Conservation (phyloP, 1,140 invertebrate genomes). For the Drosophila guanche region DNA sequence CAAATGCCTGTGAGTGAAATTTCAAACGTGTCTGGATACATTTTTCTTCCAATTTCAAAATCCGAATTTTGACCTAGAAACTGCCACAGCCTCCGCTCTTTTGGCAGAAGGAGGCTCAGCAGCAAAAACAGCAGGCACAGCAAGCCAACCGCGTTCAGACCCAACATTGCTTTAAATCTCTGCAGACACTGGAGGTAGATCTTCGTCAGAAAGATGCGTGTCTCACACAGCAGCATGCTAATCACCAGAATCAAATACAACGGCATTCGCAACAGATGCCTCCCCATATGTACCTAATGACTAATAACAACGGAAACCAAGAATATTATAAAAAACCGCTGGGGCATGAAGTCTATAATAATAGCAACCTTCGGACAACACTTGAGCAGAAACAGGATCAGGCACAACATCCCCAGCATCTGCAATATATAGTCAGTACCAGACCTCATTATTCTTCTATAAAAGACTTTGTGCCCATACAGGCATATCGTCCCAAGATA, state of each 20-base stretch:
- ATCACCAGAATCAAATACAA: neutral
- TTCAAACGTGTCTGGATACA: neutral
- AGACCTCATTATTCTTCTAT: conserved; percentile 40
- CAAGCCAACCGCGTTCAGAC: conserved; percentile 9
- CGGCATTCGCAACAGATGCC: neutral
- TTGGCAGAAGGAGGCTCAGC: conserved; percentile 62
- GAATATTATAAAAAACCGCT: neutral
- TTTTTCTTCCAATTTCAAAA: neutral
- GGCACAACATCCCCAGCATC: neutral
- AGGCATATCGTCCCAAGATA: conserved; percentile 63
- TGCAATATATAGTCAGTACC: conserved; percentile 4
- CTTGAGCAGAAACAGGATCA: conserved; percentile 12
- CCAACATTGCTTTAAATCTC: conserved; percentile 9
- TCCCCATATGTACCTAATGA: neutral
- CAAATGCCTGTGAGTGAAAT: conserved; percentile 36
- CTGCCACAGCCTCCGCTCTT: conserved; percentile 60
- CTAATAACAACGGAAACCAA: conserved; percentile 7
- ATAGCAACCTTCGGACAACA: conserved; percentile 5
- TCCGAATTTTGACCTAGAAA: conserved; percentile 28
- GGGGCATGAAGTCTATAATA: neutral
- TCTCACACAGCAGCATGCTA: neutral
- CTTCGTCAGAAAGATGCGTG: neutral
- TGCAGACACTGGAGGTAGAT: neutral
- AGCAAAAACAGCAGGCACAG: conserved; percentile 19
- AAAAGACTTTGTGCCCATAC: conserved; percentile 65